Base-by-base conservation (phyloP, 2,113 vertebrate species). In the Laticauda laticaudata region DNA sequence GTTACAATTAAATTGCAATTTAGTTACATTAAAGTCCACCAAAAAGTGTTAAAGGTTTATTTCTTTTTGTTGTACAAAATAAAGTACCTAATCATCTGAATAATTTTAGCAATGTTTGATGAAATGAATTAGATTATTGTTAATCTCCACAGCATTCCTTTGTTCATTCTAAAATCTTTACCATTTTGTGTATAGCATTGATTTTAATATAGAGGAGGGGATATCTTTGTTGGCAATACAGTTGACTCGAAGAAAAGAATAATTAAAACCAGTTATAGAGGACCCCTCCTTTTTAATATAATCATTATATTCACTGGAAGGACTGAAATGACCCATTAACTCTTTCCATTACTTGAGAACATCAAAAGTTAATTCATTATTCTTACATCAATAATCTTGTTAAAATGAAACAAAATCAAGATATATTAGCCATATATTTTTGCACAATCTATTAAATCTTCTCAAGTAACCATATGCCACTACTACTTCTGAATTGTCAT, bases 71-170 rank as follows among this genome's bases (percentile, higher is more conserved):
- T 91, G 89, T 94, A 94, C 95, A 94, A 94, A 69, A 11, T 94
- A 5, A 56, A 57, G 95, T 91, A 94, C 95, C 43, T 69, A 91
- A 95, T 96, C 92, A 97, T 96, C 95, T 96, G 96, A 97, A 97
- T 95, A 96, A 95, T 97, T 96, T 96, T 94, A 97, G 96, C 96
- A 97, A 97, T 97, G 97, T 96, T 95, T 94, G 93, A 92, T 90
- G 96, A 89, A 94, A 93, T 89, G 86, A 92, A 96, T 94, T 90
- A 11, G 87, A 93, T 94, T 93, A 95, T 96, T 95, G 96, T 93
- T 97, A 94, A 95, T 91, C 96, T 95, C 91, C 92, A 92, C 4
- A 93, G 86, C 92, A 93, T 95, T 96, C 94, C 93, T 86, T 93
- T 91, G 5, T 88, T 95, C 90, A 75, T 94, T 26, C 20, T 5